phyloP scores from a whole-genome alignment of 2,797 vertebrate genomes.

The Propithecus perrieri region DNA sequence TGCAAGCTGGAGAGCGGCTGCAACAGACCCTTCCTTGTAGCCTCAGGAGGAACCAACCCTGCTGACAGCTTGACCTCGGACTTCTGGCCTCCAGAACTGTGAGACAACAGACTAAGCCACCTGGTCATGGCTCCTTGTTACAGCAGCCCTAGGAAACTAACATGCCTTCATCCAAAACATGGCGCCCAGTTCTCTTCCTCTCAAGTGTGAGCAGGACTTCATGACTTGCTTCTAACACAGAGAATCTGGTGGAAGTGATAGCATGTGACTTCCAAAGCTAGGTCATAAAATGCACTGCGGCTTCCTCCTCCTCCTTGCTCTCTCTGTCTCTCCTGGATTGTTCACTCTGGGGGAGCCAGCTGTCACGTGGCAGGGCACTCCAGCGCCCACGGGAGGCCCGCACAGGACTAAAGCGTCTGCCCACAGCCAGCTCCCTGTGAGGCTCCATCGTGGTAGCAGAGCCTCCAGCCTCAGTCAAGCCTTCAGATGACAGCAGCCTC shows the following conservation, averaged over 20 bases:
- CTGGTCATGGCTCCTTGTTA: neutral
- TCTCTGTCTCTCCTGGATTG: no score
- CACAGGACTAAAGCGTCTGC: accelerated
- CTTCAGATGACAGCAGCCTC: neutral
- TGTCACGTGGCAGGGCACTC: accelerated
- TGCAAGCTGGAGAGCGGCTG: neutral
- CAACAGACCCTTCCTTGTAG: neutral
- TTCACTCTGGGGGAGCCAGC: neutral
- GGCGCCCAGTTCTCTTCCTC: neutral
- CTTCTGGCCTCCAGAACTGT: neutral
- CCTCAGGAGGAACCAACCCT: neutral
- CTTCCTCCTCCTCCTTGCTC: neutral
- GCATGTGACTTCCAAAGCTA: neutral
- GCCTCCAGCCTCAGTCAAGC: neutral
- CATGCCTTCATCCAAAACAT: neutral
- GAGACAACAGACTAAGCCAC: neutral
- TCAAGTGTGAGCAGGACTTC: neutral
- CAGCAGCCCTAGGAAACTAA: neutral
- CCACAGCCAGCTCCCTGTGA: neutral
- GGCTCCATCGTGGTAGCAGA: neutral
- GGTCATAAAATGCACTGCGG: accelerated
- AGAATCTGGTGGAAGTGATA: neutral
- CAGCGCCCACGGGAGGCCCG: neutral
- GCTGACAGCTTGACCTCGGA: neutral
- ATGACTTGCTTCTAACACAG: neutral